These are phyloP conservation scores for Pseudorhombus dupliciocellatus DNA, from an alignment of 2,113 vertebrate species.

Conservation along the genomic window DNA sequence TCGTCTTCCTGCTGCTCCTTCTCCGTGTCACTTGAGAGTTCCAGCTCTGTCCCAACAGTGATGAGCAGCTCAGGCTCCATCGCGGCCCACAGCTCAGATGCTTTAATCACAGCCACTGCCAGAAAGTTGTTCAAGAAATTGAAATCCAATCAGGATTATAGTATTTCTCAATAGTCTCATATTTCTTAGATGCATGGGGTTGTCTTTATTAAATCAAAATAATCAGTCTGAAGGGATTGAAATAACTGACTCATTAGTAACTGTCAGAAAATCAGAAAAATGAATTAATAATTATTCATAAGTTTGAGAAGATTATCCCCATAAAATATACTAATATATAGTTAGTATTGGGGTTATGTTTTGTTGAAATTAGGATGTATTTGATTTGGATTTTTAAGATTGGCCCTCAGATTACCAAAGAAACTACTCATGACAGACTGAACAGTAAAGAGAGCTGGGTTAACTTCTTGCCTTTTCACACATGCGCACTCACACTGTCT, in stretches of 20 bases:
- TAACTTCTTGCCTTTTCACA: slow-evolving; percentile 41
- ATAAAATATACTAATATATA: no score
- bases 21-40: slow-evolving; percentile 65
- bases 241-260: not conserved
- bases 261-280: not conserved
- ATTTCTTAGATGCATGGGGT: not conserved
- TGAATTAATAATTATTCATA: not conserved
- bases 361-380: no score
- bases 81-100: slow-evolving; percentile 91
- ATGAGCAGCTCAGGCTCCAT: slow-evolving; percentile 91
- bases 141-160: not conserved
- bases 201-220: not conserved
- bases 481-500: slow-evolving; percentile 48
- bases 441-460: slow-evolving; percentile 51
- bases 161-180: not conserved
- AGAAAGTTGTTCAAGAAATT: not conserved
- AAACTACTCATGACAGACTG: slow-evolving; percentile 66
- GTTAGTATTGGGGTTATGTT: no score
- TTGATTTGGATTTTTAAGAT: not conserved
- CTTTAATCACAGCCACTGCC: slow-evolving; percentile 79
- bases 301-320: not conserved
- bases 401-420: slow-evolving; percentile 78
- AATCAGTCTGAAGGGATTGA: no score
- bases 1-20: slow-evolving; percentile 54
- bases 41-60: slow-evolving; percentile 79